These are phyloP conservation scores for Agelaius phoeniceus DNA, from an alignment of 2,113 vertebrate species.

Conservation along the genomic window DNA sequence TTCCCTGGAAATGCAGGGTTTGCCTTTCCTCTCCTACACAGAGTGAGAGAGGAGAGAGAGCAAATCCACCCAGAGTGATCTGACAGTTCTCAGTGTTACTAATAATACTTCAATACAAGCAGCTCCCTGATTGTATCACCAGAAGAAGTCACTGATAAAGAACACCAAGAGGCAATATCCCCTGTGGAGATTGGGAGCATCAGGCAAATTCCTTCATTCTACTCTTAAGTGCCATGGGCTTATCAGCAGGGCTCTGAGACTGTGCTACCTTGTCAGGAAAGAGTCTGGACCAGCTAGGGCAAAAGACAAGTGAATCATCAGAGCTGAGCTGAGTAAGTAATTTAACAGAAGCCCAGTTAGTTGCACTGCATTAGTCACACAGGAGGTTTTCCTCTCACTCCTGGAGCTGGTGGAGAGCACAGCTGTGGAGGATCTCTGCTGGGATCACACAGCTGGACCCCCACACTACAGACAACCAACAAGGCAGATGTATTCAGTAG, in stretches of 20 bases:
- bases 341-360: background rate
- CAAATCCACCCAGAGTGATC: background rate
- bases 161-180: constrained; percentile 30
- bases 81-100: constrained; percentile 3
- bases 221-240: background rate
- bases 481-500: accelerated
- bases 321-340: background rate
- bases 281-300: background rate
- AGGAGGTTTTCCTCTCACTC: background rate
- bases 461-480: background rate
- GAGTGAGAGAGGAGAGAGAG: background rate
- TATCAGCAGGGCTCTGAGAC: background rate
- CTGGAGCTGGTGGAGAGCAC: background rate
- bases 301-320: background rate
- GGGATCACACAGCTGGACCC: background rate
- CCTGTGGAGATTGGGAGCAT: constrained; percentile 7
- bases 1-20: constrained; percentile 20
- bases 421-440: background rate
- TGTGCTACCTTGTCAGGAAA: background rate
- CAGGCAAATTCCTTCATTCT: constrained; percentile 13
- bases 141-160: constrained; percentile 45
- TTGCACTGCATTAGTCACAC: background rate
- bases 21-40: background rate
- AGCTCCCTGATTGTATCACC: constrained; percentile 31
- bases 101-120: constrained; percentile 25